These are phyloP conservation scores for Hycleus phaleratus DNA, from an alignment of 1,140 invertebrate species.

Conservation along the genomic window DNA sequence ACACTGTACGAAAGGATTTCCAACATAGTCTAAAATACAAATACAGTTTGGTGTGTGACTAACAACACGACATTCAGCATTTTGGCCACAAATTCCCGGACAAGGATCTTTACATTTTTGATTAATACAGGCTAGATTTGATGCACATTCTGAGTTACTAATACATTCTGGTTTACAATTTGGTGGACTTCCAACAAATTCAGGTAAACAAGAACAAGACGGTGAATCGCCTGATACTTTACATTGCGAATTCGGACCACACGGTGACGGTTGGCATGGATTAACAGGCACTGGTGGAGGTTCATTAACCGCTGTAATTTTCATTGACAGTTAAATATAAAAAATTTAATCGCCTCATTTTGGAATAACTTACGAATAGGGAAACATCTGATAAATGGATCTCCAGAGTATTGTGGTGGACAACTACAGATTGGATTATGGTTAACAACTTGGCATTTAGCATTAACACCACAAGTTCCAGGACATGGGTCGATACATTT, in stretches of 20 bases:
- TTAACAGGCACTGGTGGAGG: constrained; percentile 42
- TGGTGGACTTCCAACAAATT: constrained; percentile 55
- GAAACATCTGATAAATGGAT: constrained; percentile 54
- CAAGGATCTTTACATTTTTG: constrained; percentile 63
- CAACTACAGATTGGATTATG: constrained; percentile 74
- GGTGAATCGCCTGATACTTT: constrained; percentile 49
- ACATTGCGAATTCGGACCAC: constrained; percentile 63
- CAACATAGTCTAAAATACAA: constrained; percentile 52
- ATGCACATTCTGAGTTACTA: constrained; percentile 55
- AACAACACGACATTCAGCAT: constrained; percentile 49
- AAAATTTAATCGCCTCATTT: not conserved
- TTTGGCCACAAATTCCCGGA: constrained; percentile 48
- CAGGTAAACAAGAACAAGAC: constrained; percentile 56
- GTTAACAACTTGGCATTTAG: constrained; percentile 62
- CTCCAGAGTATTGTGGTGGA: constrained; percentile 56
- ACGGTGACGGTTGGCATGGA: constrained; percentile 60
- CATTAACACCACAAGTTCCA: constrained; percentile 53
- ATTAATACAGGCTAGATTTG: constrained; percentile 56
- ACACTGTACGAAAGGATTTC: constrained; percentile 55
- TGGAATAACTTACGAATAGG: constrained; percentile 32
- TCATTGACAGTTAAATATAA: not conserved
- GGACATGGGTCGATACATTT: constrained; percentile 62
- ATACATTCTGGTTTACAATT: constrained; percentile 60
- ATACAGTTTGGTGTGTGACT: constrained; percentile 55
- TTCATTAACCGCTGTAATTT: constrained; percentile 29